Percentiles rank a stretch among this genome's conserved stretches.
Conservation (phyloP, 2,888 invertebrate species). For the Eristalis pertinax region DNA sequence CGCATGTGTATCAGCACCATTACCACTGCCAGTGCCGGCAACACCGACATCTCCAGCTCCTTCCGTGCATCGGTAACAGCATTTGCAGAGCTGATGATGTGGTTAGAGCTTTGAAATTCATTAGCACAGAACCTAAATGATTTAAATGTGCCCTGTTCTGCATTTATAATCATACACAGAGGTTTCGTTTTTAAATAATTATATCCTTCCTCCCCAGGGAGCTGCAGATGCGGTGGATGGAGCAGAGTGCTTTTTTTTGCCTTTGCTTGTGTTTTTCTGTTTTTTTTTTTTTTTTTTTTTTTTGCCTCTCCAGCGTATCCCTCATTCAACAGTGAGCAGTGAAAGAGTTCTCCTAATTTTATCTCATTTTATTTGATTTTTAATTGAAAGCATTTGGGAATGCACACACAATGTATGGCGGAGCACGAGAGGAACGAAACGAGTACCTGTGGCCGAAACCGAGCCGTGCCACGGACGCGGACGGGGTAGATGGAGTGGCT, state of each 20-base stretch:
- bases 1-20: neutral
- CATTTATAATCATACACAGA: constrained; percentile 71
- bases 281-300: constrained; percentile 24
- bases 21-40: neutral
- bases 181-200: constrained; percentile 73
- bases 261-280: neutral
- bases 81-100: constrained; percentile 74
- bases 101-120: constrained; percentile 74
- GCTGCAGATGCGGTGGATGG: constrained; percentile 3
- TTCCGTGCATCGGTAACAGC: constrained; percentile 42
- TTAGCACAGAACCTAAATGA: constrained; percentile 73
- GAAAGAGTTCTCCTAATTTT: constrained; percentile 69
- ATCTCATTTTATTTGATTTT: constrained; percentile 72
- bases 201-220: constrained; percentile 63
- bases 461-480: constrained; percentile 4
- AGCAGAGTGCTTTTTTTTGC: neutral
- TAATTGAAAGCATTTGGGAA: constrained; percentile 72
- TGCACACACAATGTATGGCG: constrained; percentile 51
- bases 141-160: constrained; percentile 72
- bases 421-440: neutral
- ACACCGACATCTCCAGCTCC: neutral
- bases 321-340: constrained; percentile 34
- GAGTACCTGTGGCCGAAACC: constrained; percentile 57
- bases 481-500: neutral
- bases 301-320: neutral